These are phyloP conservation scores for Rhagophthalmus giganteus DNA, from an alignment of 2,888 invertebrate species.

Conservation along the genomic window DNA sequence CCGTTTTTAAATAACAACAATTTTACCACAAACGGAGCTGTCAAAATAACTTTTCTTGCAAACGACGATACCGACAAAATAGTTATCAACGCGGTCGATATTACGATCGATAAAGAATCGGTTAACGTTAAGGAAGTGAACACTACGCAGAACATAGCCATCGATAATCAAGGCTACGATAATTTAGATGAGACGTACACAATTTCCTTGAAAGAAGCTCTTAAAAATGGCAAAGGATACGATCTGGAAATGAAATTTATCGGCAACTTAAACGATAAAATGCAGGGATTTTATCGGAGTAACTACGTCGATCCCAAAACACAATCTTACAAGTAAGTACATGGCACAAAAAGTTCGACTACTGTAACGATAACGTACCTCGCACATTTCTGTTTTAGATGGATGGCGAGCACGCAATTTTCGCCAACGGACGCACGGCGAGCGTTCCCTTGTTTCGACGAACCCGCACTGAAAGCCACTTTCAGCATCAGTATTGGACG, in stretches of 20 bases:
- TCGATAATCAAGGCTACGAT: constrained; percentile 46
- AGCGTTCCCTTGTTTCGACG: constrained; percentile 88
- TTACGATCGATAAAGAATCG: constrained; percentile 52
- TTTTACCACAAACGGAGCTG: constrained; percentile 55
- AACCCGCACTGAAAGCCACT: constrained; percentile 77
- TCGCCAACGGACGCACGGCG: constrained; percentile 77
- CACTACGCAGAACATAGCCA: constrained; percentile 44
- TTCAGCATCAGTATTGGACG: constrained; percentile 72
- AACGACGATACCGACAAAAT: constrained; percentile 53
- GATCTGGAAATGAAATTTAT: constrained; percentile 58
- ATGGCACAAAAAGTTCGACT: background rate
- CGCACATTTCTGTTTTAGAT: constrained; percentile 56
- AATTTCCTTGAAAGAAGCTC: constrained; percentile 48
- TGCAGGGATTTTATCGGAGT: constrained; percentile 64
- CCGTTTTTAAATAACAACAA: constrained; percentile 54
- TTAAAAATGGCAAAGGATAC: constrained; percentile 52
- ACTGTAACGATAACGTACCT: background rate
- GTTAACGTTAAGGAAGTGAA: constrained; percentile 40
- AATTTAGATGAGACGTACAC: constrained; percentile 49
- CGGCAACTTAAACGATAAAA: constrained; percentile 59
- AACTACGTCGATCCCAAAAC: constrained; percentile 51
- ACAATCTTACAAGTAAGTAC: constrained; percentile 33
- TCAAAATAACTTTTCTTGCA: constrained; percentile 53
- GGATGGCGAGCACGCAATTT: constrained; percentile 79
- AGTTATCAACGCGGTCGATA: constrained; percentile 54